Evolutionary conservation across 2,888 invertebrate genomes (phyloP).

Genomic region (Drosophila meridionalis): DNA sequence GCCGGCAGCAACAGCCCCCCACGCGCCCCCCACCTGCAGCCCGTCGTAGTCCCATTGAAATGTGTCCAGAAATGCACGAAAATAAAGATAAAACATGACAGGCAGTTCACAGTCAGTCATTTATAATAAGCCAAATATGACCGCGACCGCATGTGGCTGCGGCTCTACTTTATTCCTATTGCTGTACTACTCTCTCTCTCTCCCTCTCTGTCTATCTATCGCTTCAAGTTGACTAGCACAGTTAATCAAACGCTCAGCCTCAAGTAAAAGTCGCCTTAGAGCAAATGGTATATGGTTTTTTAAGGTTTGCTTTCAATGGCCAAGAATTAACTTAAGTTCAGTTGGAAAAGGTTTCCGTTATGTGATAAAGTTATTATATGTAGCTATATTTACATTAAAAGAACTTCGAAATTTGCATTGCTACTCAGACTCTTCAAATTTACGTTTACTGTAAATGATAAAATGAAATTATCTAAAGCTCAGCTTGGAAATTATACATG

Average conservation of each 20-base stretch:
- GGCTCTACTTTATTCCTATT: slow-evolving; percentile 8
- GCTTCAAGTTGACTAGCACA: slow-evolving; percentile 10
- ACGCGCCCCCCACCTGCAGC: slow-evolving; percentile 1
- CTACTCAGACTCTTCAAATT: too few species aligned
- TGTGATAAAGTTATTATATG: background rate
- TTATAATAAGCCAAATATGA: slow-evolving; percentile 78
- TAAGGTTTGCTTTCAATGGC: background rate
- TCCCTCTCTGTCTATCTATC: background rate
- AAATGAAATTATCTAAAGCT: too few species aligned
- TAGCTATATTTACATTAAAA: background rate
- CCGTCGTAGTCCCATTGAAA: slow-evolving; percentile 21
- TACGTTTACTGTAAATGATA: too few species aligned
- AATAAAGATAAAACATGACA: slow-evolving; percentile 81
- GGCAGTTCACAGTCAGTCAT: slow-evolving; percentile 79
- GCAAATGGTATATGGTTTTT: background rate
- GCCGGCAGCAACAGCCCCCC: slow-evolving; percentile 49
- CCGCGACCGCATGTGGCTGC: slow-evolving; percentile 63
- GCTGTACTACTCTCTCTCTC: background rate
- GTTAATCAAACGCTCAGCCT: slow-evolving; percentile 50
- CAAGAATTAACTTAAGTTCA: slow-evolving; percentile 6
- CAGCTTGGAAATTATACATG: too few species aligned
- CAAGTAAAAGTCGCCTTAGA: slow-evolving; percentile 18
- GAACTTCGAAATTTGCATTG: background rate
- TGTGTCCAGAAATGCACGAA: slow-evolving; percentile 73
- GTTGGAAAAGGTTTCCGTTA: background rate